Evolutionary conservation across 1,140 invertebrate species (phyloP).

Genomic region (Brachionus manjavacas): DNA sequence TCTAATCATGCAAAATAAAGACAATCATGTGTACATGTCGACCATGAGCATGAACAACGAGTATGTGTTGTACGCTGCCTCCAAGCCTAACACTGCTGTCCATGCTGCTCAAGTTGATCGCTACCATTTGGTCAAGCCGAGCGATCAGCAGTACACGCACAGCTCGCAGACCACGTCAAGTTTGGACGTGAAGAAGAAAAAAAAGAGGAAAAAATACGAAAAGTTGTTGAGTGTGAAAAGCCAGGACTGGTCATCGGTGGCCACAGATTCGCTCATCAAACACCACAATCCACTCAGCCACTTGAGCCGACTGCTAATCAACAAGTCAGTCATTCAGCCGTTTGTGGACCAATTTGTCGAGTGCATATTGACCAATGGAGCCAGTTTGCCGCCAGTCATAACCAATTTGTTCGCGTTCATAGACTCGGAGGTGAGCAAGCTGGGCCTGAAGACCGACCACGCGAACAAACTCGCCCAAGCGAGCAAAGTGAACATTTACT

Average conservation of each 20-base stretch:
- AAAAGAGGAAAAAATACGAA: constrained; percentile 14
- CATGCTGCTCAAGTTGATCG: neutral
- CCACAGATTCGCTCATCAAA: neutral
- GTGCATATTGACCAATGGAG: neutral
- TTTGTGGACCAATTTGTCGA: constrained; percentile 36
- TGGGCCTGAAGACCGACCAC: neutral
- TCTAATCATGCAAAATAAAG: neutral
- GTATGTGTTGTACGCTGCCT: neutral
- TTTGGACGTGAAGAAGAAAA: too few relatives aligned
- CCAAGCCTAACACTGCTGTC: neutral
- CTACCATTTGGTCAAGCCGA: constrained; percentile 26
- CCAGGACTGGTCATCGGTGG: neutral
- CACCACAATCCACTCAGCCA: neutral
- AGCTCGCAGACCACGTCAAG: too few relatives aligned
- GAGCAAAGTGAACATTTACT: constrained; percentile 13
- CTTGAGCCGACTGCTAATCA: neutral
- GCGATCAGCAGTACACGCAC: neutral
- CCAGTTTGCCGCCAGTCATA: neutral
- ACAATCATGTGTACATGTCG: constrained; percentile 13
- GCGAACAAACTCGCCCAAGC: neutral
- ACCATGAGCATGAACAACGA: constrained; percentile 28
- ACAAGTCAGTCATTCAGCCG: constrained; percentile 6
- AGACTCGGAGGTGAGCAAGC: neutral
- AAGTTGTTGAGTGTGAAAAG: constrained; percentile 24
- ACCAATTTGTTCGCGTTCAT: constrained; percentile 19